A percentile compares a stretch with the other conserved stretches of the same genome.
These are phyloP conservation scores for Trichosurus vulpecula DNA, from an alignment of 2,797 vertebrate species.

Conservation along the genomic window DNA sequence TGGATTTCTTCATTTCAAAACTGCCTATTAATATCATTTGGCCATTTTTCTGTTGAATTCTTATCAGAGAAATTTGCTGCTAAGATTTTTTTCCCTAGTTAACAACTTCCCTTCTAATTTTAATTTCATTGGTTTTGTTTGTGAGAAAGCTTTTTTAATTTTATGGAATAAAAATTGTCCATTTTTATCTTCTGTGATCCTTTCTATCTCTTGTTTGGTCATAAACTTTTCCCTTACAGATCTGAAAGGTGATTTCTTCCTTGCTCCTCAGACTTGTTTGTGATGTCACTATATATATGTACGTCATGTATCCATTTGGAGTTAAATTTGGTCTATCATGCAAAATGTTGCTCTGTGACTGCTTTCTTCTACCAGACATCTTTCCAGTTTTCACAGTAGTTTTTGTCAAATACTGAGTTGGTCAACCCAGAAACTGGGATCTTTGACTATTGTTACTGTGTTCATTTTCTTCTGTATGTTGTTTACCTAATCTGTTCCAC, in stretches of 20 bases:
- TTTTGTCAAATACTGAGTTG: neutral
- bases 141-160: neutral
- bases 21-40: neutral
- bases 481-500: neutral
- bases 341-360: neutral
- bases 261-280: too few species aligned
- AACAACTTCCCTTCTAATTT: neutral
- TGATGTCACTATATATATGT: neutral
- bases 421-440: neutral
- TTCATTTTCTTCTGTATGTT: neutral
- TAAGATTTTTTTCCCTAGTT: neutral
- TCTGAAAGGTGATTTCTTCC: too few species aligned
- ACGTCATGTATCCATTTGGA: too few species aligned
- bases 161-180: neutral
- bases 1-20: neutral
- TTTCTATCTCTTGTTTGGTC: neutral
- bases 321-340: neutral
- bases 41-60: neutral
- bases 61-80: neutral
- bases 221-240: neutral
- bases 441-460: neutral
- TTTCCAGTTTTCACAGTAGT: neutral
- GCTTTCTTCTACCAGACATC: neutral
- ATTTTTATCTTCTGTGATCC: neutral
- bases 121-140: neutral